A percentile compares a stretch with the other conserved stretches of the same genome.
Conservation (phyloP, 1,140 invertebrate genomes). For the Lutraria rhynchaena region DNA sequence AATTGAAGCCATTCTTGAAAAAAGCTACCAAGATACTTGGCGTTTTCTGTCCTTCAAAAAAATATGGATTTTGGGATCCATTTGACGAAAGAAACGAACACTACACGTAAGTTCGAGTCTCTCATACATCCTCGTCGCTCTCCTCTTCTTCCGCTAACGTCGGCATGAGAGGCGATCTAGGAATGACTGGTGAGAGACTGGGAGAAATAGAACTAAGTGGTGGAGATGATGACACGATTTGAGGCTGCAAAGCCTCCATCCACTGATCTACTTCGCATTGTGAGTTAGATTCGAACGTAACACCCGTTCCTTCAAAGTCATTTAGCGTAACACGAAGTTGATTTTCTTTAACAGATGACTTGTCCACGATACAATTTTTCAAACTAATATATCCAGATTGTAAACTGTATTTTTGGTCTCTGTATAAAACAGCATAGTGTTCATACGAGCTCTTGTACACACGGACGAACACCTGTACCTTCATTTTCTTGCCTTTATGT, state of each 20-base stretch:
- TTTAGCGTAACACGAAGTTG: slow-evolving; percentile 57
- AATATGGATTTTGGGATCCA: slow-evolving; percentile 41
- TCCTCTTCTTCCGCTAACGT: slow-evolving; percentile 59
- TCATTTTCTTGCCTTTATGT: slow-evolving; percentile 29
- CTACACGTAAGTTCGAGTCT: not conserved
- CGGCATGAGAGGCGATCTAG: slow-evolving; percentile 56
- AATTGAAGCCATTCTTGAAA: too few relatives aligned
- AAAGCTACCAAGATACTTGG: not conserved
- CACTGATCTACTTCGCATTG: slow-evolving; percentile 32
- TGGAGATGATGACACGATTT: slow-evolving; percentile 43
- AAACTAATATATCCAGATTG: slow-evolving; percentile 59
- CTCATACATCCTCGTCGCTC: slow-evolving; percentile 31
- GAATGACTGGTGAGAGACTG: slow-evolving; percentile 56
- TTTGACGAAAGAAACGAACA: not conserved
- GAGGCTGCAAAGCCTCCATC: slow-evolving; percentile 47
- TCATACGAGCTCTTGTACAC: slow-evolving; percentile 63
- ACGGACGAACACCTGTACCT: slow-evolving; percentile 56
- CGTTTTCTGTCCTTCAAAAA: not conserved
- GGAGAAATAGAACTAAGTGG: slow-evolving; percentile 51
- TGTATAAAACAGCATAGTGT: slow-evolving; percentile 60
- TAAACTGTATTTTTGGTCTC: slow-evolving; percentile 51
- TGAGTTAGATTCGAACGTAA: slow-evolving; percentile 48
- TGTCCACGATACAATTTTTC: slow-evolving; percentile 58
- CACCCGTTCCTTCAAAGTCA: slow-evolving; percentile 60
- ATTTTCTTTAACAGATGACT: slow-evolving; percentile 16